phyloP scores from a whole-genome alignment of 2,888 invertebrate species.

The Pristionchus japonicus region DNA sequence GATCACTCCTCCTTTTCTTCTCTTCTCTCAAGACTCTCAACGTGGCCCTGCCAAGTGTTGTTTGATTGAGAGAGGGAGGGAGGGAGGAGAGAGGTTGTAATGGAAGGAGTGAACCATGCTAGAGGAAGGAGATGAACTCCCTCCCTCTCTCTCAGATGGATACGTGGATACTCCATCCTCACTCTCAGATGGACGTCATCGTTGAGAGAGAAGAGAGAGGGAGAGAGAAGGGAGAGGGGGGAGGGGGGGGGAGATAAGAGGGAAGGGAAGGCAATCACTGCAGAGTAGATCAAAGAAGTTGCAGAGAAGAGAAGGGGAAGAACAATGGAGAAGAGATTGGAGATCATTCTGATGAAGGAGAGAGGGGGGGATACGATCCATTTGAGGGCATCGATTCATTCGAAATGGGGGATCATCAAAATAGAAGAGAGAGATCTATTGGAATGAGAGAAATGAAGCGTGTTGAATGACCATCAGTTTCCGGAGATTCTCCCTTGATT shows the following conservation, averaged over 20 bases:
- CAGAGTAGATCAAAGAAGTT: background rate
- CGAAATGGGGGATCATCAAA: background rate
- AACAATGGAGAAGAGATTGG: background rate
- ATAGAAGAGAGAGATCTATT: background rate
- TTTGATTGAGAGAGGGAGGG: background rate
- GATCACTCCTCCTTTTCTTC: background rate
- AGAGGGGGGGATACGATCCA: background rate
- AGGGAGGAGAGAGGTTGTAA: no score
- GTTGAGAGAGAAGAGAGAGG: background rate
- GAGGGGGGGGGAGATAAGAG: background rate
- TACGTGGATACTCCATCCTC: no score
- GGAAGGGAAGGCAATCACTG: background rate
- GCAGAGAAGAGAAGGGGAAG: background rate
- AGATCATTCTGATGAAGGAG: background rate
- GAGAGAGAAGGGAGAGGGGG: background rate
- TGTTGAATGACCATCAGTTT: background rate
- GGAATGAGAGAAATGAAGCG: background rate
- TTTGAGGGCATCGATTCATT: background rate
- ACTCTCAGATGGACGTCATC: background rate
- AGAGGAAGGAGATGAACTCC: background rate
- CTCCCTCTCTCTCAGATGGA: no score
- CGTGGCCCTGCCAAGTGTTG: background rate
- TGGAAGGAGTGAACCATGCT: background rate
- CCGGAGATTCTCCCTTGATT: background rate
- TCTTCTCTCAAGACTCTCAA: conserved; percentile 3